These are phyloP conservation scores for Keiferia lycopersicella DNA, from an alignment of 2,888 invertebrate genomes.

Conservation along the genomic window DNA sequence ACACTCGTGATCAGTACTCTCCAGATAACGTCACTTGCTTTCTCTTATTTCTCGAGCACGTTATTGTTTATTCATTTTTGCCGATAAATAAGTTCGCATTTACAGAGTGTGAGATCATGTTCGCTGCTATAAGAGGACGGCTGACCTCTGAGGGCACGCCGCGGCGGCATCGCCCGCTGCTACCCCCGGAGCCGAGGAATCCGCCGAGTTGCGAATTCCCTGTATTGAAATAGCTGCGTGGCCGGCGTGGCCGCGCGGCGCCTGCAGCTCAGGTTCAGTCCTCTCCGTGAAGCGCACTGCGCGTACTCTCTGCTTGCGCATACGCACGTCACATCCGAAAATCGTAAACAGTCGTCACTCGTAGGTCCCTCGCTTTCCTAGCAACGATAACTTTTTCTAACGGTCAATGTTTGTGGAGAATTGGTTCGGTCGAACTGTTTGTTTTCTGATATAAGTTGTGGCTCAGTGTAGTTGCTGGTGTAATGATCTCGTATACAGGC, in stretches of 20 bases:
- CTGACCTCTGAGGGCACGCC: slow-evolving; percentile 50
- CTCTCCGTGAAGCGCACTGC: slow-evolving; percentile 56
- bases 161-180: slow-evolving; percentile 37
- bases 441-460: slow-evolving; percentile 34
- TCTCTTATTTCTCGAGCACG: neutral
- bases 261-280: slow-evolving; percentile 63
- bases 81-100: slow-evolving; percentile 1
- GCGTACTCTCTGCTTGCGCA: slow-evolving; percentile 53
- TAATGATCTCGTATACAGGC: slow-evolving; percentile 25
- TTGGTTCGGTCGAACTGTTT: slow-evolving; percentile 48
- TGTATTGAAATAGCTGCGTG: slow-evolving; percentile 75
- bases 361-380: slow-evolving; percentile 43
- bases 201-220: slow-evolving; percentile 70
- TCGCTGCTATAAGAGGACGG: slow-evolving; percentile 34
- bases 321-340: slow-evolving; percentile 49
- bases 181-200: slow-evolving; percentile 55
- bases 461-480: slow-evolving; percentile 21
- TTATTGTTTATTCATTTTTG: slow-evolving; percentile 14
- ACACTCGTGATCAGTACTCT: neutral
- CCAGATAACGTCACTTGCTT: slow-evolving; percentile 8
- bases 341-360: slow-evolving; percentile 52
- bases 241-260: slow-evolving; percentile 49
- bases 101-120: slow-evolving; percentile 24
- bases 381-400: slow-evolving; percentile 45
- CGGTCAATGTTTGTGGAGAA: slow-evolving; percentile 59